Base-by-base conservation (phyloP, 2,113 vertebrate genomes). In the Grammomys surdaster region DNA sequence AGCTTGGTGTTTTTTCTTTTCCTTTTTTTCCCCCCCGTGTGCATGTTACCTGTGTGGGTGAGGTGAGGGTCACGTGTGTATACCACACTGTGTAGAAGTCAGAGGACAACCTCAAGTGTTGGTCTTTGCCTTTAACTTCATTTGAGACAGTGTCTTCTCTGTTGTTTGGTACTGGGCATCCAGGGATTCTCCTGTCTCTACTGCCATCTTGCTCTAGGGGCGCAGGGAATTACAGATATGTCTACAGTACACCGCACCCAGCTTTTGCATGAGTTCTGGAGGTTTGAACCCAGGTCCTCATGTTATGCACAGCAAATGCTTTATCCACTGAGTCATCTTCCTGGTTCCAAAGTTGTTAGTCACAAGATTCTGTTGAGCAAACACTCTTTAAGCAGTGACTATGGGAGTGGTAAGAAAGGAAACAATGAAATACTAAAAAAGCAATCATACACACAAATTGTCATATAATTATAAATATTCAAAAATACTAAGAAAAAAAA, bases 401-500 rank as follows among this genome's bases (percentile, higher is more conserved):
- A 9, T 4, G 12, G 46, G 19, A 31, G 80, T 19, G 10, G 43
- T 72, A 67, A 65, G 46, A 22, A 28, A 70, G 33, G 20, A 54
- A n/a, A 54, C 51, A n/a, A 67, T 70, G 3, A 60, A 40, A 46
- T 16, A 56, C 20, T 26, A 54, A 70, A 70, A 70, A 70, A 60
- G 19, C 2, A 88, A 20, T 6, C 9, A 20, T 28, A 60, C 28
- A 54, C 19, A 4, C 51, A 31, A 36, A 54, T 86, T 16, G 31
- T 10, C 2, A 70, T 31, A 11, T 54, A 88, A 54, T 70, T 88
- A 69, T 0, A 33, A 33, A 60, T 81, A 65, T 24, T 31, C 46
- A 76, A 86, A 56, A 92, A 72, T 46, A 56, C 22, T 5, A 54
- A 91, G 85, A 48, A 48, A 96, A 92, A 9, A 96, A 92, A 9